Conservation (phyloP, 2,797 vertebrate species). For the Anolis apletophallus region DNA sequence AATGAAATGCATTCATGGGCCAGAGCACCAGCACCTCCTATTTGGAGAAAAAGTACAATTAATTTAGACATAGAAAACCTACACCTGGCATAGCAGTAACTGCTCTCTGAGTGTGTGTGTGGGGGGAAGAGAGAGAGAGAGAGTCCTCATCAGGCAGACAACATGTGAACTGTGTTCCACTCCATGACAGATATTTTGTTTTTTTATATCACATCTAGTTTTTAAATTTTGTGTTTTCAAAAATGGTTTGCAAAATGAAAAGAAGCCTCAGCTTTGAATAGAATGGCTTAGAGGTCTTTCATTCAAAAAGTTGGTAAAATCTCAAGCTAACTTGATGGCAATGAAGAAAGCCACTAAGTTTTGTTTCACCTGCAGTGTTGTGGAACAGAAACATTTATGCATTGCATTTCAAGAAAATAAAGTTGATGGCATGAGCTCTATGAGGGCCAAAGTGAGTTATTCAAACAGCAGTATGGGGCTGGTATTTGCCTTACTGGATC, state of each 20-base stretch:
- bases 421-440: not conserved
- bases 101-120: too few relatives aligned
- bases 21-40: conserved; percentile 90
- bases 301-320: too few relatives aligned
- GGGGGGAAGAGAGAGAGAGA: too few relatives aligned
- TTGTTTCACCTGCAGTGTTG: too few relatives aligned
- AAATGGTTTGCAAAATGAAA: not conserved
- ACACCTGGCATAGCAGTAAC: not conserved
- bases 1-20: conserved; percentile 82
- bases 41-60: not conserved
- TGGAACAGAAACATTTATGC: not conserved
- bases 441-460: not conserved
- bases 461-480: not conserved
- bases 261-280: not conserved
- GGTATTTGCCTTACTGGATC: too few relatives aligned
- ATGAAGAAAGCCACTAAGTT: too few relatives aligned
- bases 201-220: not conserved
- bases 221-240: not conserved
- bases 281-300: too few relatives aligned
- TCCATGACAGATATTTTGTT: too few relatives aligned
- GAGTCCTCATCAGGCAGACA: not conserved
- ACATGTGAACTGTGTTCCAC: not conserved
- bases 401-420: not conserved
- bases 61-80: not conserved
- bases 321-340: too few relatives aligned